These are phyloP conservation scores for Kryptolebias marmoratus DNA, from an alignment of 2,113 vertebrate genomes.

Conservation along the genomic window DNA sequence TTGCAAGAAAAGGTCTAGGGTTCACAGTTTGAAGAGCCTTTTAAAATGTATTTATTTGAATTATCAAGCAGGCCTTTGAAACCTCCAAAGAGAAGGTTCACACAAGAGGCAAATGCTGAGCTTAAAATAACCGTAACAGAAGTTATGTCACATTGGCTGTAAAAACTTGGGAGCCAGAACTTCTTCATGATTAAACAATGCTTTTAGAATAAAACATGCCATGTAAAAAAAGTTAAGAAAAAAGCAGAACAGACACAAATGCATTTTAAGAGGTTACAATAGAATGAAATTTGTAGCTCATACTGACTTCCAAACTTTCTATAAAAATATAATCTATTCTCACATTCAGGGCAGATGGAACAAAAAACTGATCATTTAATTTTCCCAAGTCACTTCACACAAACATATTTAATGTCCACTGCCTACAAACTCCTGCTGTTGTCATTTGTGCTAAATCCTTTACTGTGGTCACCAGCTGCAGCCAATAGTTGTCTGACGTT, in stretches of 20 bases:
- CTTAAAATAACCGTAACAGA: conserved; percentile 25
- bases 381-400: neutral
- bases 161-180: conserved; percentile 32
- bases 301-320: no score
- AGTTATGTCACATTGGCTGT: conserved; percentile 34
- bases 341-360: neutral
- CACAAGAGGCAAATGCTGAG: neutral
- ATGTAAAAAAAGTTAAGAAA: neutral
- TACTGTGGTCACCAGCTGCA: neutral
- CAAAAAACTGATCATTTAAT: neutral
- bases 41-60: conserved; percentile 15
- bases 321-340: neutral
- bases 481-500: no score
- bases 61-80: conserved; percentile 18
- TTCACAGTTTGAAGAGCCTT: neutral
- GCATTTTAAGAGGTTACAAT: conserved; percentile 25
- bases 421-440: neutral
- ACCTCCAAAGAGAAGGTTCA: neutral
- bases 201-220: conserved; percentile 4
- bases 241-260: neutral
- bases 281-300: conserved; percentile 16
- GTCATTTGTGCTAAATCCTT: neutral
- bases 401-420: neutral
- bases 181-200: conserved; percentile 31
- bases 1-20: neutral